phyloP scores from a whole-genome alignment of 2,888 invertebrate species.

The Branchipolynoe longqiensis region DNA sequence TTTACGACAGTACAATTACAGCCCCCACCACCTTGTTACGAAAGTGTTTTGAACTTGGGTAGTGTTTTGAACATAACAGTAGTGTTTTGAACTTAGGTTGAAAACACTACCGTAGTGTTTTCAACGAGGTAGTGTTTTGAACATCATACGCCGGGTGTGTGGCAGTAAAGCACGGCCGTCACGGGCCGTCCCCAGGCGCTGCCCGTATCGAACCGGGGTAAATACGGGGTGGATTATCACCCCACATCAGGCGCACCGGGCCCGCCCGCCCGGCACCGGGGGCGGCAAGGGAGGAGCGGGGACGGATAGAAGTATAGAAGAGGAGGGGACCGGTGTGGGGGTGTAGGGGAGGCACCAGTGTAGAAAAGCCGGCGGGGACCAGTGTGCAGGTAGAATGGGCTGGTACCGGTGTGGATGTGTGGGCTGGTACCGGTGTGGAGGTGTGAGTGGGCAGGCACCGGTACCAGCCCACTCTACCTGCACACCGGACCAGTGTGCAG shows the following conservation, averaged over 20 bases:
- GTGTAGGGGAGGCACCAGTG: background rate
- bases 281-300: background rate
- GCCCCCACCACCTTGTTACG: no score
- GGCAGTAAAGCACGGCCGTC: no score
- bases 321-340: background rate
- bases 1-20: no score
- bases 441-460: background rate
- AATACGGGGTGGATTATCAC: constrained; percentile 51
- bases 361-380: background rate
- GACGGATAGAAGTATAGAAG: background rate
- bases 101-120: no score
- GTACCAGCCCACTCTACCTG: background rate
- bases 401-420: background rate
- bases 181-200: background rate
- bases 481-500: no score
- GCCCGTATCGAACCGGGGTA: constrained; percentile 28
- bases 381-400: background rate
- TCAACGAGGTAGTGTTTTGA: no score
- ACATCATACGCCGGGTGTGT: no score
- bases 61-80: no score
- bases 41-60: no score
- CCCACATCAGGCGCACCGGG: constrained; percentile 36
- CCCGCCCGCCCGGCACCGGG: constrained; percentile 2
- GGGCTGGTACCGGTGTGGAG: background rate
- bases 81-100: no score